Evolutionary conservation across 2,888 invertebrate species (phyloP).

Genomic region (Steinernema scapterisci): DNA sequence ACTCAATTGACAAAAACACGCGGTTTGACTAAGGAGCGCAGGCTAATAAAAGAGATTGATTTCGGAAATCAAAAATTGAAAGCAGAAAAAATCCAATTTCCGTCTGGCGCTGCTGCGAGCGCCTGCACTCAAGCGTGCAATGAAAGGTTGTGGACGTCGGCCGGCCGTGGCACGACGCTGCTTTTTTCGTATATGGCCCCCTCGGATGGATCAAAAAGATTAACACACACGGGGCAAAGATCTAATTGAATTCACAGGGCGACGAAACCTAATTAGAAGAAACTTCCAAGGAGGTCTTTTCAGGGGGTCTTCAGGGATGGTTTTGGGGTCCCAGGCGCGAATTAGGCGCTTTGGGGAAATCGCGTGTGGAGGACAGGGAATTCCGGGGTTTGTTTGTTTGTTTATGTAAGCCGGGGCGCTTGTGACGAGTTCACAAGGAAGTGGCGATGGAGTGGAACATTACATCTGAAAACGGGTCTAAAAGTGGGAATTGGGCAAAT

Average conservation of each 20-base stretch:
- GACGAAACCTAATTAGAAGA: neutral
- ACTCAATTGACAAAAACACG: neutral
- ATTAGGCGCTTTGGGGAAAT: too few species aligned
- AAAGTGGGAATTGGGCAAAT: too few species aligned
- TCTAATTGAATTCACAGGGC: neutral
- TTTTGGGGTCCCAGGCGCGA: too few species aligned
- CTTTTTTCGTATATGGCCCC: neutral
- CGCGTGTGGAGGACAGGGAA: too few species aligned
- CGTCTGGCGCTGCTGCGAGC: neutral
- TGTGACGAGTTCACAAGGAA: too few species aligned
- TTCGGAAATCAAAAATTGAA: neutral
- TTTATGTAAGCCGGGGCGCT: too few species aligned
- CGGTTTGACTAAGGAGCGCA: neutral
- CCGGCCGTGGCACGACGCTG: neutral
- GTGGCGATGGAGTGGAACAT: too few species aligned
- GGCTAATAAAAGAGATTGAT: slow-evolving; percentile 27
- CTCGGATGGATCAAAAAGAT: slow-evolving; percentile 21
- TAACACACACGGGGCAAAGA: neutral
- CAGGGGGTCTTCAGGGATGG: too few species aligned
- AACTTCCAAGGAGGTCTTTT: too few species aligned
- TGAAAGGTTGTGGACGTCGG: neutral
- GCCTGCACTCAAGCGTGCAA: slow-evolving; percentile 15
- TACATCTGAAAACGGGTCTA: too few species aligned
- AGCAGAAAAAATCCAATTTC: slow-evolving; percentile 13
- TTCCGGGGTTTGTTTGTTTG: too few species aligned